These are phyloP conservation scores for Loripinus fragilis DNA, from an alignment of 2,888 invertebrate genomes.

Conservation along the genomic window DNA sequence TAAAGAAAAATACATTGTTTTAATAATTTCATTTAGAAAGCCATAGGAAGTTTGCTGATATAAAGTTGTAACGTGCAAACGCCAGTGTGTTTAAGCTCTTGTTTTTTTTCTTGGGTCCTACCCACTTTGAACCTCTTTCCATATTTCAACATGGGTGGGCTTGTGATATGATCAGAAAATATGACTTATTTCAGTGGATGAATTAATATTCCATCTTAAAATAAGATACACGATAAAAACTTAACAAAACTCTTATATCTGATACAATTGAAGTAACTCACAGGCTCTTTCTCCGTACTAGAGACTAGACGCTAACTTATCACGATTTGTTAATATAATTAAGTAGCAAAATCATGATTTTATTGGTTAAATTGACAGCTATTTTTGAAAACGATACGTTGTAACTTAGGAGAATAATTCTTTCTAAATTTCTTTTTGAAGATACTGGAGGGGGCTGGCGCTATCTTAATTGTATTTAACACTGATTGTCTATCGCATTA, in stretches of 20 bases:
- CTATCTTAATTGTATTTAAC: constrained; percentile 6
- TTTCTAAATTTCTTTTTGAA: not conserved
- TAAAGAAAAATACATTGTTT: too few relatives aligned
- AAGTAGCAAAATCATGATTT: not conserved
- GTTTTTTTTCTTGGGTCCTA: not conserved
- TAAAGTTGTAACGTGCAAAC: too few relatives aligned
- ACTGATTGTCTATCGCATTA: not conserved
- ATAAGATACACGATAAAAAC: constrained; percentile 62
- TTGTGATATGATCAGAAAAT: constrained; percentile 61
- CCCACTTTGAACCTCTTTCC: constrained; percentile 15
- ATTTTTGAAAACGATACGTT: not conserved
- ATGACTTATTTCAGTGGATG: constrained; percentile 61
- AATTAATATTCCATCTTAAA: constrained; percentile 59
- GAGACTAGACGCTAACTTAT: not conserved
- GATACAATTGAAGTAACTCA: constrained; percentile 48
- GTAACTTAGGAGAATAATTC: constrained; percentile 2
- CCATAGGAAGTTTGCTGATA: too few relatives aligned
- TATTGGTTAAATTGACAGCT: constrained; percentile 13
- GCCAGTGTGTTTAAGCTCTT: not conserved
- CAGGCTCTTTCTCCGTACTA: not conserved
- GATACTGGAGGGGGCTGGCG: not conserved
- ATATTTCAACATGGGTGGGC: constrained; percentile 58
- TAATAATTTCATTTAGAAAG: too few relatives aligned
- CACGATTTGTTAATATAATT: not conserved
- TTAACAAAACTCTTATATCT: constrained; percentile 55